phyloP scores from a whole-genome alignment of 2,888 invertebrate genomes.

The Ariolimax columbianus region DNA sequence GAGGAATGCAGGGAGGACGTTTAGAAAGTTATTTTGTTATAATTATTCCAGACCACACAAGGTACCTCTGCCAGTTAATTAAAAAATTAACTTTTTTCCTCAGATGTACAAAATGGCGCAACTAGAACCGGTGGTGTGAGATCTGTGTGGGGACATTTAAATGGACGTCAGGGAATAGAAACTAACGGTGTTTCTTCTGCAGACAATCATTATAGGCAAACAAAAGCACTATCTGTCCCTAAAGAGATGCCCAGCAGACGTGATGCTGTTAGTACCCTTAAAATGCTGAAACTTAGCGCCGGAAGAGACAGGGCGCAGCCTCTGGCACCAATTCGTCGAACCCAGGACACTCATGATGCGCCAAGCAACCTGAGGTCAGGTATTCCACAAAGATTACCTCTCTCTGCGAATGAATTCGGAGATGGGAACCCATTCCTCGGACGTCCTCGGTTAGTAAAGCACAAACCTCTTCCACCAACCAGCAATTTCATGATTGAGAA shows the following conservation, averaged over 20 bases:
- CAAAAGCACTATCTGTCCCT: conserved; percentile 28
- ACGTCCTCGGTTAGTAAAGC: conserved; percentile 44
- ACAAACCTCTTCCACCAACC: conserved; percentile 40
- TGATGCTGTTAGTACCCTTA: conserved; percentile 23
- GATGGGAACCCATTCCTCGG: conserved; percentile 28
- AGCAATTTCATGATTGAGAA: not conserved
- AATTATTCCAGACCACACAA: no score
- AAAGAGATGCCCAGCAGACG: conserved; percentile 30
- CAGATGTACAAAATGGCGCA: not conserved
- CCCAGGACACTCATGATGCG: conserved; percentile 10
- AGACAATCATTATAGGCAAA: conserved; percentile 62
- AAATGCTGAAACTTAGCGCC: conserved; percentile 55
- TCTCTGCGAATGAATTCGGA: not conserved
- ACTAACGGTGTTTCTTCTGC: conserved; percentile 60
- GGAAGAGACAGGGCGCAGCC: conserved; percentile 69
- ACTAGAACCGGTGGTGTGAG: not conserved
- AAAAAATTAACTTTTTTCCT: not conserved
- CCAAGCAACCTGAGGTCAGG: conserved; percentile 20
- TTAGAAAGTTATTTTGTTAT: no score
- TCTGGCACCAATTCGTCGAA: conserved; percentile 65
- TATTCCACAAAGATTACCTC: conserved; percentile 21
- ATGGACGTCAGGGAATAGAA: conserved; percentile 60
- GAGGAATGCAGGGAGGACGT: no score
- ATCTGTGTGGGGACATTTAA: conserved; percentile 63
- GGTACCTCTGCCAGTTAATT: no score